Percentiles rank a stretch among this genome's conserved stretches.
phyloP scores from a whole-genome alignment of 2,113 vertebrate genomes.

The Salvelinus sp. region DNA sequence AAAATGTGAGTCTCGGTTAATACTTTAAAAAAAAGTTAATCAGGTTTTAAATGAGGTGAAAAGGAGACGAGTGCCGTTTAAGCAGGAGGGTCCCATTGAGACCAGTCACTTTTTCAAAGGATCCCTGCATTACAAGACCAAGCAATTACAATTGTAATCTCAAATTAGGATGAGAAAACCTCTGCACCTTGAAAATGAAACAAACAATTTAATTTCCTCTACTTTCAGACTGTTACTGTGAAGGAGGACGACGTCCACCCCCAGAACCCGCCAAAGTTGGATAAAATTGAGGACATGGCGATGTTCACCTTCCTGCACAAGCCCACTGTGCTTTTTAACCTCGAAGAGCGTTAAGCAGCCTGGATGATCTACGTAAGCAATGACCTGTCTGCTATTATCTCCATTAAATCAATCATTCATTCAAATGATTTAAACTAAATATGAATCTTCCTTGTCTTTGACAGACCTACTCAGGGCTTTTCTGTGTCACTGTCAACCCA shows the following conservation, averaged over 20 bases:
- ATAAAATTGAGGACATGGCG: slow-evolving; percentile 83
- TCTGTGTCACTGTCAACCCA: too few species aligned
- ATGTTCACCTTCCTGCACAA: slow-evolving; percentile 88
- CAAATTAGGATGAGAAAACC: slow-evolving; percentile 13
- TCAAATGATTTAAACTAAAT: not conserved
- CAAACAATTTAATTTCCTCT: not conserved
- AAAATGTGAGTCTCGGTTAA: too few species aligned
- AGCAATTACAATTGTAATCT: too few species aligned
- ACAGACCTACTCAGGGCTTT: not conserved
- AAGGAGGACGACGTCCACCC: slow-evolving; percentile 74
- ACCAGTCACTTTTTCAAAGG: too few species aligned
- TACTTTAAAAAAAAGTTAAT: accelerated
- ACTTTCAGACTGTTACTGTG: slow-evolving; percentile 68
- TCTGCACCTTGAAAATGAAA: not conserved
- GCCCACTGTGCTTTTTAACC: slow-evolving; percentile 88
- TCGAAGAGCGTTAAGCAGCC: slow-evolving; percentile 91
- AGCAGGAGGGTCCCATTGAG: too few species aligned
- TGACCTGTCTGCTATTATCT: not conserved
- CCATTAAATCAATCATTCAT: not conserved
- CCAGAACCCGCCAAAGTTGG: slow-evolving; percentile 82
- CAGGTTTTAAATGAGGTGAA: too few species aligned
- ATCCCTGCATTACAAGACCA: too few species aligned
- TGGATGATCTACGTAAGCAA: slow-evolving; percentile 88
- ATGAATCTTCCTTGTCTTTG: too few species aligned
- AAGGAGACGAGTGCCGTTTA: too few species aligned